A percentile compares a stretch with the other conserved stretches of the same genome.
Conservation (phyloP, 2,113 vertebrate genomes). For the Todiramphus chloris region DNA sequence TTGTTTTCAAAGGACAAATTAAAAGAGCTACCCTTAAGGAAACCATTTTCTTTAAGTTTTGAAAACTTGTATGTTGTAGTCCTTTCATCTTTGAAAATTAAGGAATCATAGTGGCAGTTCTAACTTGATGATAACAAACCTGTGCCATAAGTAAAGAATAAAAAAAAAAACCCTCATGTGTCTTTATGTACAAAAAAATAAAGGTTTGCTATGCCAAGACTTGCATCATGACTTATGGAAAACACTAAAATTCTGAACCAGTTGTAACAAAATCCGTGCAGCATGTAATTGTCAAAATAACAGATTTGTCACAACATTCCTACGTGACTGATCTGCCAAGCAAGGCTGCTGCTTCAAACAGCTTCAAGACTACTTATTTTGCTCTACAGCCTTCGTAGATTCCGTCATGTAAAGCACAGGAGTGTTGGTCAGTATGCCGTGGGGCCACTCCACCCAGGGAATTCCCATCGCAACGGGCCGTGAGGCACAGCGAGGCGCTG, state of each 20-base stretch:
- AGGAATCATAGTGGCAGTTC: not conserved
- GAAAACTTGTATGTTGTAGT: not conserved
- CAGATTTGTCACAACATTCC: not conserved
- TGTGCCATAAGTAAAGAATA: not conserved
- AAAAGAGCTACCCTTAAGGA: not conserved
- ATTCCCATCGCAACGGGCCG: not conserved
- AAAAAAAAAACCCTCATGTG: not conserved
- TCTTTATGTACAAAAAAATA: not conserved
- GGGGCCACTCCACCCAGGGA: too few species aligned
- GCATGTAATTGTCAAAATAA: not conserved
- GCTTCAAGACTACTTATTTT: not conserved
- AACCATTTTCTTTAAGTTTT: not conserved
- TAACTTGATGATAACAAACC: not conserved
- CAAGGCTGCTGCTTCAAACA: not conserved
- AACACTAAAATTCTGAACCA: not conserved
- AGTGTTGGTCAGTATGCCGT: rapidly evolving
- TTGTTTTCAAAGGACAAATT: not conserved
- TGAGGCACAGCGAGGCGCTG: rapidly evolving
- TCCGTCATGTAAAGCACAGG: rapidly evolving
- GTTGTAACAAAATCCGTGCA: not conserved
- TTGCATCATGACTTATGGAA: not conserved
- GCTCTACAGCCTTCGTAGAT: not conserved
- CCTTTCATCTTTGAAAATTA: not conserved
- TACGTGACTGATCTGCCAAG: not conserved
- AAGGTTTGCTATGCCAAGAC: not conserved